Evolutionary conservation across 1,140 invertebrate species (phyloP), one percentile per base, ranked within the genome.

Genomic region (Leptinotarsa lineolata): DNA sequence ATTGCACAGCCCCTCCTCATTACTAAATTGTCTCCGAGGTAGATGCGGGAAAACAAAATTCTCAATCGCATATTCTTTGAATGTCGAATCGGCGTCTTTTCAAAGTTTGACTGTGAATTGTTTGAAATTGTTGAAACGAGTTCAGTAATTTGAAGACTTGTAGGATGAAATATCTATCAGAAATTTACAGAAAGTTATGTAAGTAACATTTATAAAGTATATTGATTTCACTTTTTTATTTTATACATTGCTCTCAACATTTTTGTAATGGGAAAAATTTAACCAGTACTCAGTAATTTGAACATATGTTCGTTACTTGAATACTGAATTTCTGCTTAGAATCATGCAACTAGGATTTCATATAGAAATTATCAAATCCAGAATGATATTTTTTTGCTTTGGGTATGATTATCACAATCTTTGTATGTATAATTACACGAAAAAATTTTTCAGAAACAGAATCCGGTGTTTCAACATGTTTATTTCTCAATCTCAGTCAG

Each of bases 101-200:
- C 22, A 24, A 24, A 24, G 0, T 2, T 24, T 24, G 24, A 24
- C 24, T 24, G 76, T 81, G 59, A 83, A 83, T 65, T 83, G 81
- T 78, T 77, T 83, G 61, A 78, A 81, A 74, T 63, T 83, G 20
- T 75, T 64, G 2, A 79, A 79, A 68, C 65, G 75, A 4, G 73
- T 83, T 16, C 65, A 76, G 16, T 77, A 73, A 21, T 64, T 83
- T 21, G 74, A 78, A 21, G 76, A 78, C 12, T 68, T 83, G 18
- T 70, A 72, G 72, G 72, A 78, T 75, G 78, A 79, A 3, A 72
- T 79, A 44, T 83, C 83, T 76, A 77, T 83, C 65, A 71, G 48
- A 4, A 76, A 74, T 64, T 71, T 83, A 59, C 68, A 80, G 8
- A 73, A 77, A 70, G 12, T 81, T 24, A 68, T 83, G 82, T 83